A percentile compares a stretch with the other conserved stretches of the same genome.
phyloP scores from a whole-genome alignment of 2,797 vertebrate species.

The Sebastes miniatus region DNA sequence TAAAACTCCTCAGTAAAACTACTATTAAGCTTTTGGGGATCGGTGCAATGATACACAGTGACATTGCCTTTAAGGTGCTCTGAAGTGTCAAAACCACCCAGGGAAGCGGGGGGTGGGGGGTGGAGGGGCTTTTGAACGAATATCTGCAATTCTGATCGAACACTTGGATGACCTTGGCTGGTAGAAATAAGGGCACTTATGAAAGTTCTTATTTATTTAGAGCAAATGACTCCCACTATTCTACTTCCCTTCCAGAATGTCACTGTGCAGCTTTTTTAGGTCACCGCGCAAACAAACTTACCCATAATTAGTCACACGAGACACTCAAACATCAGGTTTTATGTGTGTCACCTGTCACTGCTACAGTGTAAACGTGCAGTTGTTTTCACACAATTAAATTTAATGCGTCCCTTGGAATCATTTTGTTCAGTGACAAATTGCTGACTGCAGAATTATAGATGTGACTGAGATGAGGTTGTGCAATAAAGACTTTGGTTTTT shows the following conservation, averaged over 20 bases:
- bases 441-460: background rate
- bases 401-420: constrained; percentile 9
- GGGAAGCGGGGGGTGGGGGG: background rate
- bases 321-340: constrained; percentile 15
- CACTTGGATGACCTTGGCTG: constrained; percentile 47
- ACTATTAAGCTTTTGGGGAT: constrained; percentile 48
- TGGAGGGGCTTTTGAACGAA: constrained; percentile 25
- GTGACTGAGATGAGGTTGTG: background rate
- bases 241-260: background rate
- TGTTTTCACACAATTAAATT: constrained; percentile 19
- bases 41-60: constrained; percentile 30
- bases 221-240: constrained; percentile 5
- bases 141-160: constrained; percentile 44
- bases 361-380: constrained; percentile 21
- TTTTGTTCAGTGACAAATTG: background rate
- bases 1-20: constrained; percentile 60
- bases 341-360: constrained; percentile 25
- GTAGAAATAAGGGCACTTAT: constrained; percentile 6
- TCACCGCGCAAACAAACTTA: constrained; percentile 2
- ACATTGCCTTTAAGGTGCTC: constrained; percentile 59
- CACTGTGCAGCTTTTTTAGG: background rate
- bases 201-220: constrained; percentile 10
- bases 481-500: constrained; percentile 16
- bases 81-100: constrained; percentile 53
- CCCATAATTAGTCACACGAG: constrained; percentile 28